Conservation (phyloP, 2,888 invertebrate genomes). For the Malthinus flaveolus region DNA sequence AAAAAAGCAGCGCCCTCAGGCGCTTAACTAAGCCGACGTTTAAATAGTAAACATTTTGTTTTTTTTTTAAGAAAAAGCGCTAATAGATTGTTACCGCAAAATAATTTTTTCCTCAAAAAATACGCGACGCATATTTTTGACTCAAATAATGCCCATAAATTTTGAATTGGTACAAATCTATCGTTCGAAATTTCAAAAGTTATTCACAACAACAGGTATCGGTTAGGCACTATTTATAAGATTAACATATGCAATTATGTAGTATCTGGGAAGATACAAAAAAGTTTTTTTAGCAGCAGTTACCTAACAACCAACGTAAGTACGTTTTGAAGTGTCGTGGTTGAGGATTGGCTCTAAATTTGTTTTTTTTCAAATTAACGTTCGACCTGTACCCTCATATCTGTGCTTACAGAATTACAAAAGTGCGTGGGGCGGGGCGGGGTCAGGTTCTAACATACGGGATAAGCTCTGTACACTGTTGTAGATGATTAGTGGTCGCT, state of each 20-base stretch:
- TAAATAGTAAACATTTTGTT: too few species aligned
- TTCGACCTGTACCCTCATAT: slow-evolving; percentile 23
- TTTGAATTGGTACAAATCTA: slow-evolving; percentile 3
- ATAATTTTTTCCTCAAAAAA: not conserved
- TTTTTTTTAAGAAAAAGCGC: not conserved
- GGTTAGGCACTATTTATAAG: slow-evolving; percentile 49
- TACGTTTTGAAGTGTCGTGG: slow-evolving; percentile 33
- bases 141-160: slow-evolving; percentile 2
- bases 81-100: slow-evolving; percentile 1
- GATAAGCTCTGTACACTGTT: slow-evolving; percentile 24
- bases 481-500: slow-evolving; percentile 24
- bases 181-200: slow-evolving; percentile 23
- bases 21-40: too few species aligned
- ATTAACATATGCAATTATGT: slow-evolving; percentile 39
- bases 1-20: too few species aligned
- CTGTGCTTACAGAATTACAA: slow-evolving; percentile 12
- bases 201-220: slow-evolving; percentile 37
- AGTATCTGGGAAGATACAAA: slow-evolving; percentile 28
- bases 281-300: slow-evolving; percentile 30
- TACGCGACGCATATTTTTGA: not conserved
- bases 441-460: slow-evolving; percentile 25
- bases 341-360: slow-evolving; percentile 23
- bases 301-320: slow-evolving; percentile 38
- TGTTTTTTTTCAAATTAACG: slow-evolving; percentile 17
- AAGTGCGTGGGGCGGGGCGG: slow-evolving; percentile 13